Base-by-base conservation (phyloP, 2,888 invertebrate species). In the Hoplodrina ambigua region DNA sequence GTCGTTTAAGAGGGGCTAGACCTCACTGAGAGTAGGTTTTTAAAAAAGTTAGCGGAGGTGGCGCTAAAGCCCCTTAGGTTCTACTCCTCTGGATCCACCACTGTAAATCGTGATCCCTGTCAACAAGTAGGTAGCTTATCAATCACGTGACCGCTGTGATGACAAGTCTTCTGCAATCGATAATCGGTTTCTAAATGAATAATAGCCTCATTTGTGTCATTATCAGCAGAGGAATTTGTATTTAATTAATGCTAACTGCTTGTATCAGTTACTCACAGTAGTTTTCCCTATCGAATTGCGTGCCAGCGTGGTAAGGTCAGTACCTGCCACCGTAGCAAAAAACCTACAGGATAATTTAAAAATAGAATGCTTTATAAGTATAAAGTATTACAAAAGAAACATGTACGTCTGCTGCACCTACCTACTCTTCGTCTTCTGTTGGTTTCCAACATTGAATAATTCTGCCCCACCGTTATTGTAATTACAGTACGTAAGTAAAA, bases 251-350 rank as follows among this genome's bases (percentile, higher is more conserved):
- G n/a, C 41, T 41, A 46, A 57, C 25, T 19, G 20, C 33, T 55
- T 54, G 25, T 53, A 49, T 68, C 68, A 19, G 41, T 68, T 58
- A 41, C 41, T 41, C 7, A 54, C 44, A 72, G 59, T 37, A 44
- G 53, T 74, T 58, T 73, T 75, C 75, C 53, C 49, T 19, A 3
- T 73, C 13, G 4, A 4, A 64, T 72, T 13, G 72, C 72, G 54
- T 72, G 72, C n/a, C 17, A 49, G 10, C n/a, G 20, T 57, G 7
- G n/a, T 61, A 68, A 68, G 56, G 75, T 57, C 75, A 61, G 55
- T 41, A 11, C 15, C n/a, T 41, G 37, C 13, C 15, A n/a, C 11
- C 7, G n/a, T 17, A 4, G 20, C 13, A 72, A 55, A 69, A 72
- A 52, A 37, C 15, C 10, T 6, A 60, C 20, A 60, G 8, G 6